phyloP scores from a whole-genome alignment of 2,888 invertebrate species.

The Orthosia gracilis region DNA sequence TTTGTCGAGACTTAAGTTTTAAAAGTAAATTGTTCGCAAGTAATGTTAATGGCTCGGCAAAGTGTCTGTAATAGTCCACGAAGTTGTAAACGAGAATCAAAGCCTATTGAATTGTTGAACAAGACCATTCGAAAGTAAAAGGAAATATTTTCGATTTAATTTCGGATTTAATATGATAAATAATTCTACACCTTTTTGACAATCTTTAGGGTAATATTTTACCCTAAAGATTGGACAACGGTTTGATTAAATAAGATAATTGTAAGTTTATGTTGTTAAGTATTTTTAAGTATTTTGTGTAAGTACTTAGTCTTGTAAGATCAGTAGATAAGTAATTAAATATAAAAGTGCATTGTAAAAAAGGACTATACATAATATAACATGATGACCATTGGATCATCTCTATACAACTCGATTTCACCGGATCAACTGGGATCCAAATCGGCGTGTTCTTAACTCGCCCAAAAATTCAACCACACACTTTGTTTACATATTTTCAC shows the following conservation, averaged over 20 bases:
- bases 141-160: neutral
- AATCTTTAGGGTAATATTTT: neutral
- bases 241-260: neutral
- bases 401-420: conserved; percentile 4
- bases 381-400: conserved; percentile 29
- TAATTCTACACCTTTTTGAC: neutral
- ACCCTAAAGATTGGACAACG: too few relatives aligned
- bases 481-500: neutral
- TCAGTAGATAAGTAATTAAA: conserved; percentile 33
- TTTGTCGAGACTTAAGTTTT: conserved; percentile 28
- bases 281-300: conserved; percentile 54
- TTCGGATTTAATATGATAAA: neutral
- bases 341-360: conserved; percentile 47
- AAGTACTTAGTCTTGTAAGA: conserved; percentile 62
- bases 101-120: conserved; percentile 17
- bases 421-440: conserved; percentile 34
- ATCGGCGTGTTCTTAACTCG: conserved; percentile 14
- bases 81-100: conserved; percentile 22
- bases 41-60: conserved; percentile 31
- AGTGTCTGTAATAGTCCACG: conserved; percentile 17
- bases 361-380: conserved; percentile 38
- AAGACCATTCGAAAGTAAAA: neutral
- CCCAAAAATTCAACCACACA: neutral
- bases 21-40: conserved; percentile 36
- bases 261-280: conserved; percentile 8